A percentile compares a stretch with the other conserved stretches of the same genome.
Conservation (phyloP, 2,113 vertebrate species). For the Ammospiza nelsoni region DNA sequence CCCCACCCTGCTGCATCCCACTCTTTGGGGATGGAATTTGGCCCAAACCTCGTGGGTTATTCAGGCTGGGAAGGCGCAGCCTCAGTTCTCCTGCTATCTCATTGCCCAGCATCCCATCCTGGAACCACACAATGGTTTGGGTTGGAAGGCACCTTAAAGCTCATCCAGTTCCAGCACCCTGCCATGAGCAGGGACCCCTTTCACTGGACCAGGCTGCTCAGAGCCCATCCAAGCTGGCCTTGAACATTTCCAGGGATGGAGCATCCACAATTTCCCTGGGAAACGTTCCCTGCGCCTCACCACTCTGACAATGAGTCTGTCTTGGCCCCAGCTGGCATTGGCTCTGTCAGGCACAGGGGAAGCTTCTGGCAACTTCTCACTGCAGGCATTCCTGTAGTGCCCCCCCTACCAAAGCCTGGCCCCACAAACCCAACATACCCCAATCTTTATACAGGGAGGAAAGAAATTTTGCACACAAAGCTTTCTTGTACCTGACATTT, state of each 20-base stretch:
- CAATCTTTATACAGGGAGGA: neutral
- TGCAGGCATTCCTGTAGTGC: neutral
- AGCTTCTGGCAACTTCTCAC: neutral
- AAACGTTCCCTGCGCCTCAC: neutral
- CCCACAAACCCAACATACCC: neutral
- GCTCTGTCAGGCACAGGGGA: neutral
- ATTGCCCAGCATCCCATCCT: neutral
- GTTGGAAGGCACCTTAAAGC: neutral
- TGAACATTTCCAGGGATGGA: neutral
- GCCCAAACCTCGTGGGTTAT: neutral
- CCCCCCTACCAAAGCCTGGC: neutral
- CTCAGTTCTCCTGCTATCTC: neutral
- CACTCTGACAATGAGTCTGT: neutral
- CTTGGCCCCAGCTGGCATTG: neutral
- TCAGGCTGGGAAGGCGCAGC: neutral
- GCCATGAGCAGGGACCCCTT: neutral
- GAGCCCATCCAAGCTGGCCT: neutral
- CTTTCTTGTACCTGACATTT: neutral
- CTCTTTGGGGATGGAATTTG: neutral
- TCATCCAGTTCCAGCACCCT: neutral
- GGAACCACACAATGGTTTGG: neutral
- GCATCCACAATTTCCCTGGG: neutral
- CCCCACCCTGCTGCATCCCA: neutral
- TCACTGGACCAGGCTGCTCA: neutral
- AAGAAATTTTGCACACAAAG: neutral